Conservation (phyloP, 2,797 vertebrate genomes). For the Bryconaethiops microstoma region DNA sequence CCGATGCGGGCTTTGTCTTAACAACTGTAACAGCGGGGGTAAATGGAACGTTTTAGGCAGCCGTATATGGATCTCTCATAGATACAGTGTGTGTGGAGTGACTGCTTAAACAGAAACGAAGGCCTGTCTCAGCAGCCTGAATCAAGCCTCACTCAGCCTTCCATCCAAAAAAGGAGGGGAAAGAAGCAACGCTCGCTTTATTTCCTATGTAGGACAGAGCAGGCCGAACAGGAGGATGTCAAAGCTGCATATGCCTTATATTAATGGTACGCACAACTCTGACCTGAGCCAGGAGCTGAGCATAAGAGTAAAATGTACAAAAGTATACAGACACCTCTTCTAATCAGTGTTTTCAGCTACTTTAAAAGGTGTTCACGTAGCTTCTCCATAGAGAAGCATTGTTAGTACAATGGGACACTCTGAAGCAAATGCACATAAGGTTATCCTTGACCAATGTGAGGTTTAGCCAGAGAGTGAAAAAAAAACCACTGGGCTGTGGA, state of each 20-base stretch:
- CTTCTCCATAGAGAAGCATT: not conserved
- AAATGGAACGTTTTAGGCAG: slow-evolving; percentile 55
- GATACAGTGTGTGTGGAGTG: slow-evolving; percentile 54
- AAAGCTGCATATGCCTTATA: slow-evolving; percentile 1
- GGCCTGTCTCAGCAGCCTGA: slow-evolving; percentile 54
- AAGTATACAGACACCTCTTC: not conserved
- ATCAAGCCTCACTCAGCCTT: slow-evolving; percentile 37
- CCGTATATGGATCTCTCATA: slow-evolving; percentile 54
- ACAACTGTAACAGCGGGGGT: slow-evolving; percentile 41
- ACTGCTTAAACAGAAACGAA: slow-evolving; percentile 57
- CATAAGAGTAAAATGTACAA: not conserved
- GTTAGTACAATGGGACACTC: not conserved
- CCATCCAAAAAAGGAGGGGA: slow-evolving; percentile 77
- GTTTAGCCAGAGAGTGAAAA: not conserved
- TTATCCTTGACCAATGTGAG: not conserved
- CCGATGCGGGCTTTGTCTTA: slow-evolving; percentile 39
- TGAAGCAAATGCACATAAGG: not conserved
- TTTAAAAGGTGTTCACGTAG: not conserved
- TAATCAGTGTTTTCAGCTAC: not conserved
- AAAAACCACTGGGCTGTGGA: not conserved
- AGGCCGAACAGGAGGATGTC: not conserved
- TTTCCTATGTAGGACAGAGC: not conserved
- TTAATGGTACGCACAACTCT: not conserved
- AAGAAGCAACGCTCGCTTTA: slow-evolving; percentile 46
- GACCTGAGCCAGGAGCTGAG: not conserved